Conservation (phyloP, 2,113 vertebrate species). For the Syrmaticus mikado region DNA sequence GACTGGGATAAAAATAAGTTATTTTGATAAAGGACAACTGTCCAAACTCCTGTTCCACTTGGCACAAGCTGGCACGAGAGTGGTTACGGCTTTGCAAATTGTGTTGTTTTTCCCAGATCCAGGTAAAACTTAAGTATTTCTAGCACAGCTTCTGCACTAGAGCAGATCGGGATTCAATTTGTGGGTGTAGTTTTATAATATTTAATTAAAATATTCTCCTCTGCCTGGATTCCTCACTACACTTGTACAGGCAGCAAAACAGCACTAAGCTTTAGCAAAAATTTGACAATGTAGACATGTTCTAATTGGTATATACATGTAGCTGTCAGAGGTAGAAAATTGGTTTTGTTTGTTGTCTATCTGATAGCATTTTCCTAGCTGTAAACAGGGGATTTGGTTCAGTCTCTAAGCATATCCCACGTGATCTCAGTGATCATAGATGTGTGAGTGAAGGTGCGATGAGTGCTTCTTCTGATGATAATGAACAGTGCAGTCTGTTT, state of each 20-base stretch:
- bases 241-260: neutral
- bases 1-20: neutral
- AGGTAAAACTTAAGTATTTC: neutral
- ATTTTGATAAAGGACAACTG: rapidly evolving
- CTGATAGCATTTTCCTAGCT: neutral
- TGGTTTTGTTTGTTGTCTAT: neutral
- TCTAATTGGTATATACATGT: neutral
- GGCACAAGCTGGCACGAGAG: neutral
- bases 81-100: neutral
- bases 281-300: neutral
- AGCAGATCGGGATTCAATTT: neutral
- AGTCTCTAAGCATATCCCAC: neutral
- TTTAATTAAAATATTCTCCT: neutral
- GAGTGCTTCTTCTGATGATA: neutral
- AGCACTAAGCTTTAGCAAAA: neutral
- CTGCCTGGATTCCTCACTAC: rapidly evolving
- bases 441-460: neutral
- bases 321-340: neutral
- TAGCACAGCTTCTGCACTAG: neutral
- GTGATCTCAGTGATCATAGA: neutral
- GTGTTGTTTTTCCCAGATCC: rapidly evolving
- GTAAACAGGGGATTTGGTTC: neutral
- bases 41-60: neutral
- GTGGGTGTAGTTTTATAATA: neutral
- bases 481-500: neutral